Evolutionary conservation across 2,888 invertebrate species (phyloP), one percentile per base, ranked within the genome.

Genomic region (Congeria kusceri): DNA sequence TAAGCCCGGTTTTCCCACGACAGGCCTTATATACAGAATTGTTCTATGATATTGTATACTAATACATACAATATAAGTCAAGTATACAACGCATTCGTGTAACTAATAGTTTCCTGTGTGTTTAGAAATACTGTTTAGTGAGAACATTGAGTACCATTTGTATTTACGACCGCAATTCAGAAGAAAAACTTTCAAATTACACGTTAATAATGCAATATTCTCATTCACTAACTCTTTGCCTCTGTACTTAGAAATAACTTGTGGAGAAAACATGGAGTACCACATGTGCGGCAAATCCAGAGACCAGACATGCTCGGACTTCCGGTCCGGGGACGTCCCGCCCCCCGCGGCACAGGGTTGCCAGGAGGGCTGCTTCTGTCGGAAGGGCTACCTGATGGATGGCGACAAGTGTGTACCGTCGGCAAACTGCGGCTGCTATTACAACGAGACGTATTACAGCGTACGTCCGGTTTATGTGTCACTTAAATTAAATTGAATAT

Each of bases 361-460:
- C 56, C 44, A 20, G 1, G 86, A 87, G 18, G 88, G 88, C 0
- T 90, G 91, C 62, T 88, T 85, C 73, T 90, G 91, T 82, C 74
- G 74, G 9, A 79, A 80, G 3, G 87, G 86, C 1, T 84, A 68
- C 61, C 70, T 87, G 15, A 46, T 87, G 73, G 87, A 88, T 44
- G 87, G 73, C 0, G 73, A 83, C 53, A 59, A 69, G 9, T 91
- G 90, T 65, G 80, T 90, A 0, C 28, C 47, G 1, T 49, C 68
- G 1, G 80, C 78, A 7, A 80, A 90, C 15, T 91, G 91, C 76
- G 91, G 91, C 4, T 91, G 91, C 77, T 39, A 80, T 18, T 84
- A 84, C 39, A 71, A 86, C 11, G 83, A 77, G 15, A 57, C 32
- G 9, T 85, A 86, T 29, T 86, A 84, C 56, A 71, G 78, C 28